Percentiles rank a stretch among this genome's conserved stretches.
Evolutionary conservation across 1,140 invertebrate species (phyloP).

Genomic region (Gerris buenoi): DNA sequence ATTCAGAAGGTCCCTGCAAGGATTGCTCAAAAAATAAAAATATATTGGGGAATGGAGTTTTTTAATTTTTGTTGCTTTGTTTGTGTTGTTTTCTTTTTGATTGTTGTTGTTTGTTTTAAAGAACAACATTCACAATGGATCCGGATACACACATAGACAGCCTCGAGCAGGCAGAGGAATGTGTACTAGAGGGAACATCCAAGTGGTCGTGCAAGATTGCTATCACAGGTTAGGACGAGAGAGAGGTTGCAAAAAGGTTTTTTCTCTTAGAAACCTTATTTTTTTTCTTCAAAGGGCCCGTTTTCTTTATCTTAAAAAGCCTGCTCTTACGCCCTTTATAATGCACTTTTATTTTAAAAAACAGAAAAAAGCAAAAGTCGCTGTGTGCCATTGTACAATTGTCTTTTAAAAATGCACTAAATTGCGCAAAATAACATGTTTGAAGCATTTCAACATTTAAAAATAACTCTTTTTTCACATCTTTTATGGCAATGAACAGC

Average conservation of each 20-base stretch:
- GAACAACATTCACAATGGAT: slow-evolving; percentile 93
- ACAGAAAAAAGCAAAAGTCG: not conserved
- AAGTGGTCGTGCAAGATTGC: slow-evolving; percentile 99
- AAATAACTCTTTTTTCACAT: no score
- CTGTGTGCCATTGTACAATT: not conserved
- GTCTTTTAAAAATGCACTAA: not conserved
- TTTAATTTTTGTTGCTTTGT: not conserved
- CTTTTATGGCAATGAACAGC: no score
- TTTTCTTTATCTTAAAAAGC: not conserved
- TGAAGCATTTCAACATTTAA: no score
- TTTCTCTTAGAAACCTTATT: not conserved
- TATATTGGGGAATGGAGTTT: not conserved
- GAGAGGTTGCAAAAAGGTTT: no score
- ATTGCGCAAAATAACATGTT: no score
- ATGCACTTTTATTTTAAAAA: no score
- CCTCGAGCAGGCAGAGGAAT: slow-evolving; percentile 91
- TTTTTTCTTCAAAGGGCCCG: not conserved
- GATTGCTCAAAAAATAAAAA: no score
- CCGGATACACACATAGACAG: slow-evolving; percentile 97
- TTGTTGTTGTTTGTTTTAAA: slow-evolving; percentile 33
- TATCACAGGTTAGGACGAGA: slow-evolving; percentile 74
- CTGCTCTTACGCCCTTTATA: not conserved
- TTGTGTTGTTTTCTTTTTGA: slow-evolving; percentile 28
- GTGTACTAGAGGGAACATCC: slow-evolving; percentile 96
- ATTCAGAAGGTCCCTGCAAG: no score